Evolutionary conservation across 1,140 invertebrate species (phyloP), one percentile per base, ranked within the genome.

Genomic region (Drosophila sp.): DNA sequence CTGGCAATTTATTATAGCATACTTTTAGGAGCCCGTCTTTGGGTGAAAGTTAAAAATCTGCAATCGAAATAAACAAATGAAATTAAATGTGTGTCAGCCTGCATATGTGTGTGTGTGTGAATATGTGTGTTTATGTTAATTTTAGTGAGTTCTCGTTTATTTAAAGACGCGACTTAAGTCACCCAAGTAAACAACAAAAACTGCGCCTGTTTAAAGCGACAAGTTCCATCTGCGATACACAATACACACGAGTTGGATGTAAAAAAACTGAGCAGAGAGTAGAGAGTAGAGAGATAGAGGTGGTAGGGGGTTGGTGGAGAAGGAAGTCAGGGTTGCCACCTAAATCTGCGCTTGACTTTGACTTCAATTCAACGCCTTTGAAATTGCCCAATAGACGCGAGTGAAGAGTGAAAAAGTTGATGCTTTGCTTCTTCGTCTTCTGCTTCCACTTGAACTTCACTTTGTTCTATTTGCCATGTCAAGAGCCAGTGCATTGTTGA

Each of bases 51-150:
- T 51, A 29, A 72, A 58, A 56, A 67, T 84, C 75, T 87, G 71
- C 76, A 78, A 86, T 86, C 67, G 78, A 72, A 34, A 56, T 76
- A 82, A 70, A 87, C 72, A 87, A 86, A 82, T 82, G 75, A 87
- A 87, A 86, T 86, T 82, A 71, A 74, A 63, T 62, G 63, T 51
- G 40, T 50, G 36, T 61, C 25, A 21, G 27, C 11, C 27, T 43
- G 51, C 45, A 34, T 56, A 27, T 58, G 43, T 54, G n/a, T 51
- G 16, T 53, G 36, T 48, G 63, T 46, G 57, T 13, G n/a, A n/a
- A 29, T 38, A 5, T 36, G 7, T 21, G 2, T 34, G 40, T 53
- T 21, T 25, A 7, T 61, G 27, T 27, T 11, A 59, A 48, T 66
- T 83, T 65, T 66, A 80, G 50, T 73, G 64, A 70, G 73, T 66